These are phyloP conservation scores for Electrona antarctica DNA, from an alignment of 2,113 vertebrate species.

Conservation along the genomic window DNA sequence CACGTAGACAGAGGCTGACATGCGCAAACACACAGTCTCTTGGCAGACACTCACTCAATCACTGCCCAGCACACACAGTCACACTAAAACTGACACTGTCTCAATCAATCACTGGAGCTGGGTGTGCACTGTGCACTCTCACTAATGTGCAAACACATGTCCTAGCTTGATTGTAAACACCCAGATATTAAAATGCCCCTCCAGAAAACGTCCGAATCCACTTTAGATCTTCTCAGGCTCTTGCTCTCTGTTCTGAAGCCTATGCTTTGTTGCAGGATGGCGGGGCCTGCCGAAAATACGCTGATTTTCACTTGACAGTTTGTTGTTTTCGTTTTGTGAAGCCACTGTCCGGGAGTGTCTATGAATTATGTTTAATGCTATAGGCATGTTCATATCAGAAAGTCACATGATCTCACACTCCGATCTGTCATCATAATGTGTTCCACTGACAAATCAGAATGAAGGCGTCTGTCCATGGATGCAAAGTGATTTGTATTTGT, in stretches of 20 bases:
- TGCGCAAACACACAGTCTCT: conserved; percentile 42
- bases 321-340: no score
- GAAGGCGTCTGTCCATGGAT: conserved; percentile 46
- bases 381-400: conserved; percentile 30
- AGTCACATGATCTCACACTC: conserved; percentile 34
- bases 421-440: conserved; percentile 14
- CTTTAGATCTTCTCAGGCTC: neutral
- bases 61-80: conserved; percentile 28
- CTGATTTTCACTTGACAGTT: no score
- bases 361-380: neutral
- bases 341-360: no score
- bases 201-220: neutral
- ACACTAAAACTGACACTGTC: conserved; percentile 19
- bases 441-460: conserved; percentile 39
- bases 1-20: conserved; percentile 12
- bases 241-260: conserved; percentile 12
- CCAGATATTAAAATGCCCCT: conserved; percentile 17
- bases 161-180: conserved; percentile 9
- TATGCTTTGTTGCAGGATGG: no score
- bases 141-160: conserved; percentile 34
- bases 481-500: conserved; percentile 46
- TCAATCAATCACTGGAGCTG: conserved; percentile 42
- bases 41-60: conserved; percentile 47
- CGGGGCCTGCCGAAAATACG: conserved; percentile 13
- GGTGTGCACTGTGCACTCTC: conserved; percentile 9